These are phyloP conservation scores for Ennomos erosarius DNA, from an alignment of 2,888 invertebrate genomes.

Conservation along the genomic window DNA sequence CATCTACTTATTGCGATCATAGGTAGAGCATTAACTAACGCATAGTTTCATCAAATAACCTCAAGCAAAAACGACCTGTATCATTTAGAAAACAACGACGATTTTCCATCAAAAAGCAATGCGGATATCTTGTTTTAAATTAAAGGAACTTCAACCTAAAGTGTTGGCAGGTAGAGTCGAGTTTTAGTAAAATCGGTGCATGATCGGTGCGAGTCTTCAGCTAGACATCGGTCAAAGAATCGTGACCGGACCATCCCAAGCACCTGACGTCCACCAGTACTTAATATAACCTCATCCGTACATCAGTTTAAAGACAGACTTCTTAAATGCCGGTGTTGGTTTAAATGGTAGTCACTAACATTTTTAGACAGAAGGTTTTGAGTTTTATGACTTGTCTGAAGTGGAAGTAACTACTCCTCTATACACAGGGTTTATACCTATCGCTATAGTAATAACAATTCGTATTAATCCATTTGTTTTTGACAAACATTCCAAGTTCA, in stretches of 20 bases:
- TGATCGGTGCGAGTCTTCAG: constrained; percentile 60
- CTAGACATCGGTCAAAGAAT: constrained; percentile 82
- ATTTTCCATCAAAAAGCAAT: constrained; percentile 36
- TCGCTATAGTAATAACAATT: too few species aligned
- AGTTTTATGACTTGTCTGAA: neutral
- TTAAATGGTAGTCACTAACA: constrained; percentile 32
- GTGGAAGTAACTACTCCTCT: too few species aligned
- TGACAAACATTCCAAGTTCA: too few species aligned
- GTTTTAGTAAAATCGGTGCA: constrained; percentile 42
- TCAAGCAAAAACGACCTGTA: constrained; percentile 39
- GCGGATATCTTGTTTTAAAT: constrained; percentile 24
- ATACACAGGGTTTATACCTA: too few species aligned
- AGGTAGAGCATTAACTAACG: constrained; percentile 81
- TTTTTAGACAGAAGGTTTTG: constrained; percentile 20
- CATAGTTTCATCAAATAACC: constrained; percentile 61
- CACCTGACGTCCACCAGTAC: constrained; percentile 80
- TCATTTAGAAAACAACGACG: constrained; percentile 29
- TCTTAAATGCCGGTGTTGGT: constrained; percentile 57
- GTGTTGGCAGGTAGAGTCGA: constrained; percentile 29
- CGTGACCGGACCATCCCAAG: constrained; percentile 81
- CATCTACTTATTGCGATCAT: constrained; percentile 85
- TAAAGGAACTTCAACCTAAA: constrained; percentile 41
- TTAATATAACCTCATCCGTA: constrained; percentile 71
- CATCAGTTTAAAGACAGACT: constrained; percentile 68
- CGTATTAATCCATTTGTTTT: too few species aligned